These are phyloP conservation scores for Odiellus spinosus DNA, from an alignment of 2,888 invertebrate genomes.

Conservation along the genomic window DNA sequence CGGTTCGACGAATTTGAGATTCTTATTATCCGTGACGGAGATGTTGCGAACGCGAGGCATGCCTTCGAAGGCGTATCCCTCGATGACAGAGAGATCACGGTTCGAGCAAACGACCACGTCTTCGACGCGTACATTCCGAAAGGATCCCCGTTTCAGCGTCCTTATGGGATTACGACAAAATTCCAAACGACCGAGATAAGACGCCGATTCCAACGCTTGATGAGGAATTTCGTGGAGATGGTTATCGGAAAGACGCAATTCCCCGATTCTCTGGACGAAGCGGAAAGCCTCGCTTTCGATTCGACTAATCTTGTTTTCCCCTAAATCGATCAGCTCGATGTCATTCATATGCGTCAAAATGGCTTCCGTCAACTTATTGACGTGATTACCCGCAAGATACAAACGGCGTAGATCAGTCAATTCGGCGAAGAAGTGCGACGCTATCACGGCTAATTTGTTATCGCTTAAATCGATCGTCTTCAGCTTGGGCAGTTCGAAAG, in stretches of 20 bases:
- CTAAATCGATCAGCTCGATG: slow-evolving; percentile 1
- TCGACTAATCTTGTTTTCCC: slow-evolving; percentile 11
- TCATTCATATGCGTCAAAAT: neutral
- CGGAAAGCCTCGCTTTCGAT: slow-evolving; percentile 20
- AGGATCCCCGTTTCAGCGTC: slow-evolving; percentile 13
- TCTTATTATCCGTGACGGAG: slow-evolving; percentile 17
- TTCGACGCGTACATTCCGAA: slow-evolving; percentile 15
- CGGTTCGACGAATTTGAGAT: slow-evolving; percentile 19
- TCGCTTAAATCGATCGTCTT: slow-evolving; percentile 17
- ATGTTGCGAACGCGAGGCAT: slow-evolving; percentile 17
- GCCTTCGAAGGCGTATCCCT: slow-evolving; percentile 15
- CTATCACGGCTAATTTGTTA: slow-evolving; percentile 16
- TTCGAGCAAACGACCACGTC: slow-evolving; percentile 17
- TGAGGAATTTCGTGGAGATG: slow-evolving; percentile 19
- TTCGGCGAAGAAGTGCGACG: slow-evolving; percentile 17
- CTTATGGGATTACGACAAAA: slow-evolving; percentile 19
- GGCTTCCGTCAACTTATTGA: neutral
- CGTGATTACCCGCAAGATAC: slow-evolving; percentile 18
- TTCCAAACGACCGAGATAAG: slow-evolving; percentile 15
- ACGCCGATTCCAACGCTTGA: slow-evolving; percentile 16
- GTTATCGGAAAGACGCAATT: slow-evolving; percentile 19
- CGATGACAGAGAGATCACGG: slow-evolving; percentile 15
- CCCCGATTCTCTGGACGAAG: slow-evolving; percentile 17
- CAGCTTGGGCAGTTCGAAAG: slow-evolving; percentile 18
- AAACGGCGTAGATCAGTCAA: slow-evolving; percentile 15